These are phyloP conservation scores for Sarcophaga variegata DNA, from an alignment of 2,888 invertebrate genomes.

Conservation along the genomic window DNA sequence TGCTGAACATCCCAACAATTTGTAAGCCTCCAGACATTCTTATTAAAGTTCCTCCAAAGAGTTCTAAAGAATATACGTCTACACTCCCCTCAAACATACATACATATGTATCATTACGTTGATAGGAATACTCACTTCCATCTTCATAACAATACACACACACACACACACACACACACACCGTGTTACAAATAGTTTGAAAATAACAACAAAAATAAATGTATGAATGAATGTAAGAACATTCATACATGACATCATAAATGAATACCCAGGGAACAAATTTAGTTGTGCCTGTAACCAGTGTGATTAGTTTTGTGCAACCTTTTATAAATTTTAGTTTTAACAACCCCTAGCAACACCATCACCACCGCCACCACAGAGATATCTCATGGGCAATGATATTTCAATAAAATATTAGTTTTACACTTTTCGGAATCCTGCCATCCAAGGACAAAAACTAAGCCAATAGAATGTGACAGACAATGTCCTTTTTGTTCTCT, in stretches of 20 bases:
- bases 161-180: not conserved
- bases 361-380: too few species aligned
- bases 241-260: constrained; percentile 33
- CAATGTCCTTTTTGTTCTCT: too few species aligned
- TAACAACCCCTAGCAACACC: too few species aligned
- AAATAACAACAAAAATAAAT: not conserved
- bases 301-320: not conserved
- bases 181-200: not conserved
- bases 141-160: not conserved
- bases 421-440: too few species aligned
- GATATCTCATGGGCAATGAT: too few species aligned
- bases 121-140: not conserved
- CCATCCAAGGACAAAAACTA: too few species aligned
- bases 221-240: not conserved
- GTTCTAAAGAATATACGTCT: not conserved
- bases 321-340: not conserved
- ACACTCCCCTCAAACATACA: not conserved
- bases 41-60: constrained; percentile 44
- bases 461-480: too few species aligned
- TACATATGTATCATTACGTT: not conserved
- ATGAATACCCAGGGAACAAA: not conserved
- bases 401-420: too few species aligned
- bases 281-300: not conserved
- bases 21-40: constrained; percentile 53
- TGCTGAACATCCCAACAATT: constrained; percentile 46